phyloP scores from a whole-genome alignment of 2,797 vertebrate genomes.

The Sylvia borin region DNA sequence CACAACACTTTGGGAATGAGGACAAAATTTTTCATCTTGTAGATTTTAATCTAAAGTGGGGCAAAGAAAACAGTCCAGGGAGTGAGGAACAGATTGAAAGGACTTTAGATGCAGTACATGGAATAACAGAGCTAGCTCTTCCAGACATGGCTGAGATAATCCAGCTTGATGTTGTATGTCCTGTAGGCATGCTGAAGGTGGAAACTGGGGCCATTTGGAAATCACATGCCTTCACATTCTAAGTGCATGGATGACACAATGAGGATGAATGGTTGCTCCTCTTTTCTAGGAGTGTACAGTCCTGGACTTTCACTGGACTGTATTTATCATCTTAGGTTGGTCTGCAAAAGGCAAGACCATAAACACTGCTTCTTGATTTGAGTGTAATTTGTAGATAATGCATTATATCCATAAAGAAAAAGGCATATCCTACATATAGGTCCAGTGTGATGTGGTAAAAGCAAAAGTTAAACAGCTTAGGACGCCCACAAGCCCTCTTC shows the following conservation, averaged over 20 bases:
- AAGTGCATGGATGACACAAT: background rate
- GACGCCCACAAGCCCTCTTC: background rate
- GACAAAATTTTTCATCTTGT: background rate
- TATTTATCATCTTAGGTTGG: background rate
- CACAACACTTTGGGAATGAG: background rate
- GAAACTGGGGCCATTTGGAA: background rate
- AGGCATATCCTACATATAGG: background rate
- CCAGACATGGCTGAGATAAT: background rate
- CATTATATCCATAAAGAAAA: background rate
- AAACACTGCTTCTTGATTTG: background rate
- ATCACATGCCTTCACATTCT: background rate
- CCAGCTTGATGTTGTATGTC: background rate
- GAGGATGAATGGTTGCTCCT: background rate
- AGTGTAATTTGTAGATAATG: background rate
- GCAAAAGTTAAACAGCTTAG: background rate
- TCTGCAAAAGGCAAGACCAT: constrained; percentile 19
- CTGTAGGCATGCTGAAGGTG: background rate
- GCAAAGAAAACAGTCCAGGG: background rate
- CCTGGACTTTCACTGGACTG: background rate
- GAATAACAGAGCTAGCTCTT: background rate
- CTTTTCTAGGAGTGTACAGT: background rate
- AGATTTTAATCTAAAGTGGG: background rate
- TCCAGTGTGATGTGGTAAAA: background rate
- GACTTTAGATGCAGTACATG: background rate
- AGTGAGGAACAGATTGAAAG: background rate